Base-by-base conservation (phyloP, 2,888 invertebrate species). In the Subacronicta megacephala region DNA sequence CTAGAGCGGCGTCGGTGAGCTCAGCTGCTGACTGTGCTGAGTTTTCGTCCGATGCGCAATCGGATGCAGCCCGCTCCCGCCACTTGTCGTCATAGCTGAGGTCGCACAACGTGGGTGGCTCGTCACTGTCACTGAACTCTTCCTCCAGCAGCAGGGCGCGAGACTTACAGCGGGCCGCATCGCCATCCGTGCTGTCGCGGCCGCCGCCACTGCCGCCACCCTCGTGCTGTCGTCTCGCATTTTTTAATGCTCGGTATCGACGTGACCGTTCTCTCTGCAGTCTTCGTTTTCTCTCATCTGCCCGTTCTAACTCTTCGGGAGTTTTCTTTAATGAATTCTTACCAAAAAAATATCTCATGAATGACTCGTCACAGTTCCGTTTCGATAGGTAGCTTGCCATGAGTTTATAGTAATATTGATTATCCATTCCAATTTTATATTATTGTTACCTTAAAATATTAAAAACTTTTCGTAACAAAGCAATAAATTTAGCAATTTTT, bases 341-440 rank as follows among this genome's bases (percentile, higher is more conserved):
- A 35, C 93, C 93, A 63, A 94, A 93, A 75, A 94, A 93, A 79
- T 94, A 94, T 68, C 93, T 87, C 91, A 94, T 93, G 75, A 93
- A 93, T 50, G 93, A 94, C 81, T 94, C 93, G 82, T 93, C 93
- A 76, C 93, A 94, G 81, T 93, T 93, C 44, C 92, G 84, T 84
- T 94, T 94, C 16, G 94, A 93, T 41, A 94, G 76, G 74, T 94
- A 94, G 72, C 89, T 94, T 16, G 93, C 93, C 94, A 94, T 94
- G 50, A 93, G 70, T 72, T 94, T 93, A 72, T 93, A 93, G 68
- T 94, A 94, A 73, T 94, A 93, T 74, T 94, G 93, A 77, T 92
- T 93, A 75, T 93, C 93, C 93, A 94, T 94, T 45, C 61, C 70
- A 49, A 43, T 17, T 45, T 58, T 66, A 47, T 62, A 46, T 55